Evolutionary conservation across 2,888 invertebrate genomes (phyloP).

Genomic region (Ophion ventricosus): DNA sequence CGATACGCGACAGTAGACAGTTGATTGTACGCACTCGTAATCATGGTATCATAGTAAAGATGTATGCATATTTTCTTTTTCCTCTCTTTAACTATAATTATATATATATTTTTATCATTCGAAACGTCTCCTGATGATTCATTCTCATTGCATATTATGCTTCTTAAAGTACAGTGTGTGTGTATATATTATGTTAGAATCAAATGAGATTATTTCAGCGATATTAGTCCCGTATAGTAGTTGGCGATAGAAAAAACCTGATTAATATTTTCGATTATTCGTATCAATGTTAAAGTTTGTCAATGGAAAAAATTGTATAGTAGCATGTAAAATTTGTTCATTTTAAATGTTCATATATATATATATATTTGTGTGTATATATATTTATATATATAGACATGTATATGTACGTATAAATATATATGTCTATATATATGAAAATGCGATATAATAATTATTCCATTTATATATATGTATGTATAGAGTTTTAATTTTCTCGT

Average conservation of each 20-base stretch:
- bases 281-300: constrained; percentile 69
- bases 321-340: constrained; percentile 74
- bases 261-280: constrained; percentile 70
- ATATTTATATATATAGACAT: not conserved
- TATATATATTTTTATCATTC: constrained; percentile 39
- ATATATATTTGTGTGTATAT: constrained; percentile 23
- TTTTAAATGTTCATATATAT: constrained; percentile 65
- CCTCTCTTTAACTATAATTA: constrained; percentile 24
- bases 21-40: constrained; percentile 27
- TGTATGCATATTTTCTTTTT: constrained; percentile 32
- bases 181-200: constrained; percentile 48
- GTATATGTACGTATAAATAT: constrained; percentile 61
- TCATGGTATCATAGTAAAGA: constrained; percentile 39
- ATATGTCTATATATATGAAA: constrained; percentile 57
- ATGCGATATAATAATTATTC: constrained; percentile 39
- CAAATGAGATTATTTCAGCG: constrained; percentile 69
- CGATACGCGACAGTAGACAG: constrained; percentile 30
- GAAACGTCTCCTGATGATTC: constrained; percentile 49
- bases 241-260: constrained; percentile 78
- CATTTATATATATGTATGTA: constrained; percentile 57
- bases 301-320: constrained; percentile 72
- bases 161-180: constrained; percentile 30
- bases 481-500: constrained; percentile 67
- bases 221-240: constrained; percentile 78
- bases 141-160: constrained; percentile 40